Percentiles rank a stretch among this genome's conserved stretches.
These are phyloP conservation scores for Pogonus chalceus DNA, from an alignment of 1,140 invertebrate genomes.

Conservation along the genomic window DNA sequence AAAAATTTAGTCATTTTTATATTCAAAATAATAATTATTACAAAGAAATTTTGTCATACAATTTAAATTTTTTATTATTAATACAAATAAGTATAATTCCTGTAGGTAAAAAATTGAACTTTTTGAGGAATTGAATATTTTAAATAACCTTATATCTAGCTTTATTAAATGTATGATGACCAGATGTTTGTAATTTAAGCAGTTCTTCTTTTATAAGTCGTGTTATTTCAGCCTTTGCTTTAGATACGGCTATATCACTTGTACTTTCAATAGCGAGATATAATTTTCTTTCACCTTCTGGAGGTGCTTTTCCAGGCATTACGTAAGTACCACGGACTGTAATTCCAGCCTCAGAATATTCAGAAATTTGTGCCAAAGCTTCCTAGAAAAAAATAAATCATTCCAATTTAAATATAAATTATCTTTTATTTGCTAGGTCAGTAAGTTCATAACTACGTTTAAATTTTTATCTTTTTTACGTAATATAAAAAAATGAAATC, in stretches of 20 bases:
- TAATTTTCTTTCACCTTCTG: constrained; percentile 92
- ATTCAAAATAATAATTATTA: too few species aligned
- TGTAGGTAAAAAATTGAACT: too few species aligned
- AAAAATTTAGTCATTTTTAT: too few species aligned
- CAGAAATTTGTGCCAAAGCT: constrained; percentile 93
- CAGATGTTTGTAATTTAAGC: constrained; percentile 79
- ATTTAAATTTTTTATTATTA: too few species aligned
- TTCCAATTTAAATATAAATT: not conserved
- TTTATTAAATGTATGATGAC: constrained; percentile 80
- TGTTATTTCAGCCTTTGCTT: constrained; percentile 97
- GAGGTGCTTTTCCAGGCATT: constrained; percentile 74
- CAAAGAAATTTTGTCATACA: too few species aligned
- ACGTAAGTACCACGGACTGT: constrained; percentile 98
- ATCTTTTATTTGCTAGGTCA: not conserved
- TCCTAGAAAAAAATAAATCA: constrained; percentile 49
- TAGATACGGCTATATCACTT: constrained; percentile 91
- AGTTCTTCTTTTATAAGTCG: constrained; percentile 95
- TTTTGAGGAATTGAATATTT: constrained; percentile 14
- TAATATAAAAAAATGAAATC: constrained; percentile 11
- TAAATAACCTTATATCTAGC: constrained; percentile 93
- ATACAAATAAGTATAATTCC: too few species aligned
- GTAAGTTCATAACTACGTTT: not conserved
- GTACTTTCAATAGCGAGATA: constrained; percentile 99
- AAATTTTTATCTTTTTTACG: constrained; percentile 3
- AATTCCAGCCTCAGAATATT: constrained; percentile 97